Percentiles rank a stretch among this genome's conserved stretches.
Evolutionary conservation across 2,113 vertebrate genomes (phyloP).

Genomic region (Syrmaticus mikado): DNA sequence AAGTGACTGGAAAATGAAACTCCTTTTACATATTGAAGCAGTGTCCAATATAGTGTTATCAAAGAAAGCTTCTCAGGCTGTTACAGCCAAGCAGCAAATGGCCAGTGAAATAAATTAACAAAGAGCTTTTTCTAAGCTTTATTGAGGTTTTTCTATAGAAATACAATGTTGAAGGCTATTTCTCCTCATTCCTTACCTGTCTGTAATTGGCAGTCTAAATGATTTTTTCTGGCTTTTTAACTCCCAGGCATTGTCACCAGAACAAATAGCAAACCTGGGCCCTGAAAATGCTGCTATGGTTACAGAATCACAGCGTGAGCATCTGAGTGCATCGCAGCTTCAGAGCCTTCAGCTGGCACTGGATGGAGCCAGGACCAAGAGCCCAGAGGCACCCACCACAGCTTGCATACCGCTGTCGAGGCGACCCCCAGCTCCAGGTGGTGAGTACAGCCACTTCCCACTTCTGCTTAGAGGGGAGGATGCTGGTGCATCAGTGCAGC

Average conservation of each 20-base stretch:
- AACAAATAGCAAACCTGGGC: conserved; percentile 80
- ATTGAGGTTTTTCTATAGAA: background rate
- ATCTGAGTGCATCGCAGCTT: conserved; percentile 72
- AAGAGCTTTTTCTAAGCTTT: background rate
- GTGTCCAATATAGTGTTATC: background rate
- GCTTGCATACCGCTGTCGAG: background rate
- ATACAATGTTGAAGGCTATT: background rate
- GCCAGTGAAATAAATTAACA: background rate
- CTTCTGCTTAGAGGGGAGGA: background rate
- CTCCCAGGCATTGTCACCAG: conserved; percentile 75
- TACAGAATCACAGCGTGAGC: conserved; percentile 65
- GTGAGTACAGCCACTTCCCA: conserved; percentile 41
- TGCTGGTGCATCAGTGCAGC: background rate
- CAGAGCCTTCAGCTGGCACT: conserved; percentile 76
- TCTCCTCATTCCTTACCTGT: conserved; percentile 1
- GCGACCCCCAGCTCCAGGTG: accelerated
- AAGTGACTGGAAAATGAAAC: conserved; percentile 26
- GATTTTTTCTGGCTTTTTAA: background rate
- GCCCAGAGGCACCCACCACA: background rate
- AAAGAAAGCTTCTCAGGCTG: background rate
- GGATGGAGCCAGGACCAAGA: conserved; percentile 70
- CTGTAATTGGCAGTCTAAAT: background rate
- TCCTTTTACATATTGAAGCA: background rate
- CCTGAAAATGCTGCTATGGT: conserved; percentile 79
- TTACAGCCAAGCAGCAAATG: conserved; percentile 6